Conservation (phyloP, 2,888 invertebrate genomes). For the Elaeidobius kamerunicus region DNA sequence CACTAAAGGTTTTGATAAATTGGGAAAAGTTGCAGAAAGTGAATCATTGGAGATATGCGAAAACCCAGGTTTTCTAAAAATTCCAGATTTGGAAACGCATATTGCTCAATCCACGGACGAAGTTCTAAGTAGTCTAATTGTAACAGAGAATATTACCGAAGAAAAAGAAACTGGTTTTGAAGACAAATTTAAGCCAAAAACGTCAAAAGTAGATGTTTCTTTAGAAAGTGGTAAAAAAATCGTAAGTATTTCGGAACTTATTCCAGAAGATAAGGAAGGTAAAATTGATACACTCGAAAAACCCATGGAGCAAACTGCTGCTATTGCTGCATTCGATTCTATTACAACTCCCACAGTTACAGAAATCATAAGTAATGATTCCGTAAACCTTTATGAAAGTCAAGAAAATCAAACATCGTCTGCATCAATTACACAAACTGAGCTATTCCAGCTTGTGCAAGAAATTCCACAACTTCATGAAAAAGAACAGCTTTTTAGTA, state of each 20-base stretch:
- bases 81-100: constrained; percentile 38
- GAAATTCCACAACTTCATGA: constrained; percentile 44
- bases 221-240: constrained; percentile 54
- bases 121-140: constrained; percentile 50
- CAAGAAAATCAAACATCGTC: constrained; percentile 25
- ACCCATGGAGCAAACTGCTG: constrained; percentile 45
- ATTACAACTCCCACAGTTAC: constrained; percentile 49
- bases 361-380: constrained; percentile 34
- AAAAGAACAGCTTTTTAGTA: constrained; percentile 40
- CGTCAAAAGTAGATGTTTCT: constrained; percentile 49
- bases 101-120: constrained; percentile 49
- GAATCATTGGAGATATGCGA: constrained; percentile 40
- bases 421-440: constrained; percentile 43
- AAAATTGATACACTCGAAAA: constrained; percentile 35
- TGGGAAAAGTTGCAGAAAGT: constrained; percentile 48
- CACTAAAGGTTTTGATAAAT: constrained; percentile 40
- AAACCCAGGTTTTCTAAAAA: constrained; percentile 36
- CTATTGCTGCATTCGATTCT: constrained; percentile 43
- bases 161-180: constrained; percentile 54
- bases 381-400: constrained; percentile 21
- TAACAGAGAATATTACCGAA: constrained; percentile 50
- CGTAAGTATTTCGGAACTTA: constrained; percentile 46
- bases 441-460: constrained; percentile 43
- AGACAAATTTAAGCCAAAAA: constrained; percentile 51
- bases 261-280: constrained; percentile 45